A percentile compares a stretch with the other conserved stretches of the same genome.
phyloP scores from a whole-genome alignment of 2,797 vertebrate species.

The Enteromius trimaculatus region DNA sequence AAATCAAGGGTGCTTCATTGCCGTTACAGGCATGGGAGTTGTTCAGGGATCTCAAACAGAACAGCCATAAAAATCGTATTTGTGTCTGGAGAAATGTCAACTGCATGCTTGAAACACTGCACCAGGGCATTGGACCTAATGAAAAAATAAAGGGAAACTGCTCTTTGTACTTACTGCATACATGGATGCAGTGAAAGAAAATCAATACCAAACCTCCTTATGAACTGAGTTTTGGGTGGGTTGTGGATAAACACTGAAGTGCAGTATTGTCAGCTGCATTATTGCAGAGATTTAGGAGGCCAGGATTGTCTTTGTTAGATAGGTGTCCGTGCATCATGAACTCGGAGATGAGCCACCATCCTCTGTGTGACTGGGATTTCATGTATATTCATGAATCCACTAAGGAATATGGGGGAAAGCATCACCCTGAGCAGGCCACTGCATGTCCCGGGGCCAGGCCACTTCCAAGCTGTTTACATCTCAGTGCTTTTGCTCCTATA shows the following conservation, averaged over 20 bases:
- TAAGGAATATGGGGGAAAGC: slow-evolving; percentile 63
- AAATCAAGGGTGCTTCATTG: slow-evolving; percentile 49
- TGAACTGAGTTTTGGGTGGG: slow-evolving; percentile 57
- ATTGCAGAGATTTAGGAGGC: slow-evolving; percentile 7
- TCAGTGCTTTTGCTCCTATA: slow-evolving; percentile 40
- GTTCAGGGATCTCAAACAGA: slow-evolving; percentile 40
- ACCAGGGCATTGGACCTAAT: slow-evolving; percentile 42
- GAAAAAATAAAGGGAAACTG: slow-evolving; percentile 55
- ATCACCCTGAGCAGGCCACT: slow-evolving; percentile 38
- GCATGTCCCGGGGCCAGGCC: slow-evolving; percentile 35
- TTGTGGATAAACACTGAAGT: slow-evolving; percentile 65
- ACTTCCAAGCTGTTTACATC: slow-evolving; percentile 46
- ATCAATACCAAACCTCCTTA: slow-evolving; percentile 76
- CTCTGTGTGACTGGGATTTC: slow-evolving; percentile 54
- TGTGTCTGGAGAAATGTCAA: slow-evolving; percentile 56
- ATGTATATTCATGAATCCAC: slow-evolving; percentile 75
- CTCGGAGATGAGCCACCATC: not conserved
- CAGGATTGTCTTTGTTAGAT: slow-evolving; percentile 11
- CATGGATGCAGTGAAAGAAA: slow-evolving; percentile 69
- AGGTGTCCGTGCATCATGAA: not conserved
- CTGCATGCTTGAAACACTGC: slow-evolving; percentile 46
- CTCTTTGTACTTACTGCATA: slow-evolving; percentile 74
- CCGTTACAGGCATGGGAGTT: slow-evolving; percentile 16
- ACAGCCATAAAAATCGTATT: slow-evolving; percentile 49
- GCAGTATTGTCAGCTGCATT: slow-evolving; percentile 44